Conservation (phyloP, 2,888 invertebrate species). For the Tubulanus polymorphus region DNA sequence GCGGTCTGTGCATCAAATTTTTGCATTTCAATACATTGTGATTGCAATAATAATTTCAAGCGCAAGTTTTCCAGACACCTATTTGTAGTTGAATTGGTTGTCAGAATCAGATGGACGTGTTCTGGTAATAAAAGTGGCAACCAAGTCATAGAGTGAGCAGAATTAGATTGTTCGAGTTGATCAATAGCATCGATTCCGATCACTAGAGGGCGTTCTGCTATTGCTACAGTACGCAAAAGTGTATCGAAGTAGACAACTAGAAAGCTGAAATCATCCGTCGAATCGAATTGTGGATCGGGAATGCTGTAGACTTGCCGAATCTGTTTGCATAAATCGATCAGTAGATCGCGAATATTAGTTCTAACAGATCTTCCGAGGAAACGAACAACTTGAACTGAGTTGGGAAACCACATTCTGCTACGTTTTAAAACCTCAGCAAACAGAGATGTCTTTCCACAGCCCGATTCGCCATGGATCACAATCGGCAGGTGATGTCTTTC, state of each 20-base stretch:
- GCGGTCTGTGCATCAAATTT: constrained; percentile 21
- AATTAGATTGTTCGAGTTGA: constrained; percentile 28
- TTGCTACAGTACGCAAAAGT: constrained; percentile 29
- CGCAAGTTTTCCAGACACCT: constrained; percentile 24
- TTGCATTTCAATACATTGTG: constrained; percentile 27
- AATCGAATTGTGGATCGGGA: constrained; percentile 22
- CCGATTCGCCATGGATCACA: constrained; percentile 33
- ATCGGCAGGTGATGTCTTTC: too few species aligned
- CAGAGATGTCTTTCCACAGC: constrained; percentile 40
- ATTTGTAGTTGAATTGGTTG: constrained; percentile 25
- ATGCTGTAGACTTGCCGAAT: constrained; percentile 28
- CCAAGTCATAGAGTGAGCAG: constrained; percentile 34
- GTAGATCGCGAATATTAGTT: constrained; percentile 24
- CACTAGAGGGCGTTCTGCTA: constrained; percentile 24
- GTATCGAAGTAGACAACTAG: constrained; percentile 29
- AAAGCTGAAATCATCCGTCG: constrained; percentile 28
- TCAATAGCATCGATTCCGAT: constrained; percentile 41
- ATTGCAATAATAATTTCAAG: constrained; percentile 16
- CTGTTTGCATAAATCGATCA: constrained; percentile 30
- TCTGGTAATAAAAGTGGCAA: constrained; percentile 30
- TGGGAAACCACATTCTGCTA: constrained; percentile 26
- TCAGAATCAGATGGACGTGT: constrained; percentile 30
- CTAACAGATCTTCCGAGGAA: constrained; percentile 35
- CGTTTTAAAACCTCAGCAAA: constrained; percentile 30
- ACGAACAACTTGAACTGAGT: constrained; percentile 27